Conservation (phyloP, 2,797 vertebrate species). For the Oryzias dopingdopingensis region DNA sequence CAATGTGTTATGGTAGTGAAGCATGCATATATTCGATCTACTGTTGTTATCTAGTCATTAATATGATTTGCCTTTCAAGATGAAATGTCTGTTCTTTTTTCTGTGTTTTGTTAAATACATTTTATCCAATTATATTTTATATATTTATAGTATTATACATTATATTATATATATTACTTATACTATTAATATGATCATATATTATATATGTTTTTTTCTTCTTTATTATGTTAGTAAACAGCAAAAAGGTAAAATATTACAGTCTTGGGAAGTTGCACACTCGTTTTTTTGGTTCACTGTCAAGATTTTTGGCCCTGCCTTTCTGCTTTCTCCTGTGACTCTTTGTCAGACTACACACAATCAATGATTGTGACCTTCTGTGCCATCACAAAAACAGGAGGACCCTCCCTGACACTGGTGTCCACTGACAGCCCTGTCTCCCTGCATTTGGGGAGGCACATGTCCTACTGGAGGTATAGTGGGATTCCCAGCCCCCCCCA, state of each 20-base stretch:
- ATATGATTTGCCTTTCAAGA: no score
- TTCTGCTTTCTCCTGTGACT: slow-evolving; percentile 66
- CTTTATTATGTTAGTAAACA: slow-evolving; percentile 13
- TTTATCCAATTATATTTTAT: no score
- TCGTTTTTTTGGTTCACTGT: slow-evolving; percentile 65
- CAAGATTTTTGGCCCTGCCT: slow-evolving; percentile 76
- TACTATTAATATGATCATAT: no score
- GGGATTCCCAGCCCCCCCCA: slow-evolving; percentile 67
- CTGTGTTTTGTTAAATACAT: no score
- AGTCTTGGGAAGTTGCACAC: slow-evolving; percentile 43
- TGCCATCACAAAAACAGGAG: slow-evolving; percentile 58
- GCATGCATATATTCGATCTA: no score
- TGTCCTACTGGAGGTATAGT: slow-evolving; percentile 43
- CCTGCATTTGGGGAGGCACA: slow-evolving; percentile 70
- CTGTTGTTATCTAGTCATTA: no score
- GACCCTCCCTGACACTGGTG: slow-evolving; percentile 54
- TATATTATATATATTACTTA: no score
- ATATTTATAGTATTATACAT: no score
- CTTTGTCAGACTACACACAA: slow-evolving; percentile 67
- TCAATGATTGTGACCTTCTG: slow-evolving; percentile 76
- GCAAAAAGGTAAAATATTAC: background rate
- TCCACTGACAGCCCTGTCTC: slow-evolving; percentile 69
- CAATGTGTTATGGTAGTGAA: no score
- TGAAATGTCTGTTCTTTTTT: no score
- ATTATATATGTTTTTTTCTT: no score